A percentile compares a stretch with the other conserved stretches of the same genome.
Evolutionary conservation across 1,140 invertebrate species (phyloP).

Genomic region (Ptiloglossa arizonensis): DNA sequence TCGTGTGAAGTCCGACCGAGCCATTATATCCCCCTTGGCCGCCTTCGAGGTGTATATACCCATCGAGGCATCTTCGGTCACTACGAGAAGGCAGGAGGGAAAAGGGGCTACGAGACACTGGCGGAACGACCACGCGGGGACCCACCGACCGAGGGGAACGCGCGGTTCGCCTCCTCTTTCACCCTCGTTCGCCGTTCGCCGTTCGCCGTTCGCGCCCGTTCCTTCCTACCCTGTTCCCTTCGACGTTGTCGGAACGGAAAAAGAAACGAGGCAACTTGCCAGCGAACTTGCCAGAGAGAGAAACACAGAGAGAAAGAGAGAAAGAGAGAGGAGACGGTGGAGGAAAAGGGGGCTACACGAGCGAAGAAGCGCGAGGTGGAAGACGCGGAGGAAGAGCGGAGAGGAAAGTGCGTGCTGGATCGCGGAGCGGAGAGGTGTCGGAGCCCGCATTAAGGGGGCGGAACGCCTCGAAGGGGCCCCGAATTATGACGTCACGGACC

Average conservation of each 20-base stretch:
- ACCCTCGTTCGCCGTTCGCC: slow-evolving; percentile 44
- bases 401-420: slow-evolving; percentile 75
- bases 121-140: slow-evolving; percentile 21
- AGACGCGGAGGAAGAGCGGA: slow-evolving; percentile 56
- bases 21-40: slow-evolving; percentile 79
- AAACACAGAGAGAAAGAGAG: slow-evolving; percentile 31
- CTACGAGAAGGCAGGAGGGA: slow-evolving; percentile 46
- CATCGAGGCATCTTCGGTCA: slow-evolving; percentile 67
- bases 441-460: slow-evolving; percentile 81
- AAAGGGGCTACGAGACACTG: slow-evolving; percentile 19
- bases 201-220: slow-evolving; percentile 9
- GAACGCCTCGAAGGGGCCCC: slow-evolving; percentile 79
- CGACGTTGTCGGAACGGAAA: neutral
- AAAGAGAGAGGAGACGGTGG: slow-evolving; percentile 16
- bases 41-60: slow-evolving; percentile 74
- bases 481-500: slow-evolving; percentile 82
- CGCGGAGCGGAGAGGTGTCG: slow-evolving; percentile 78
- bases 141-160: neutral
- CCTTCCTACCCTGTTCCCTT: slow-evolving; percentile 31
- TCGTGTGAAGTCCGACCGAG: slow-evolving; percentile 81
- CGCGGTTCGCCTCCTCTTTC: slow-evolving; percentile 51
- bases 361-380: slow-evolving; percentile 32
- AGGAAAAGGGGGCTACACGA: slow-evolving; percentile 1
- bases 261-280: neutral
- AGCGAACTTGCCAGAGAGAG: slow-evolving; percentile 17